Base-by-base conservation (phyloP, 1,140 invertebrate species). In the Battus philenor region DNA sequence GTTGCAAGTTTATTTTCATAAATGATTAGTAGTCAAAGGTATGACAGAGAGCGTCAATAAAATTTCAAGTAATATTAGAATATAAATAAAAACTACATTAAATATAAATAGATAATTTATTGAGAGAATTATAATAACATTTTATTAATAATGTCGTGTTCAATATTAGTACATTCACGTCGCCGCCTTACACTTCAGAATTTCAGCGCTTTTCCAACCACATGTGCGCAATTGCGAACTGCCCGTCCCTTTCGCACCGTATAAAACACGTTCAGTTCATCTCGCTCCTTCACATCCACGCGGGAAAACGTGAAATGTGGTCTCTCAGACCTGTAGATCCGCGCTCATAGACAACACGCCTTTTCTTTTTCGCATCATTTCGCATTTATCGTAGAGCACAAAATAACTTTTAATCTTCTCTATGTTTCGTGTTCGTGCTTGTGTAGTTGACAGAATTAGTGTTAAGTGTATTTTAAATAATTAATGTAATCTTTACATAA, bases 321-420 rank as follows among this genome's bases (percentile, higher is more conserved):
- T 41, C 54, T 44, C 51, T 48, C 74, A 82, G 78, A 82, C 72
- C 74, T 82, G 76, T 80, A 77, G 74, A 77, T 75, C 75, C 68
- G 56, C 59, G 62, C 70, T 70, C 30, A 50, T 55, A 49, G 68
- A 43, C 3, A 45, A 54, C 61, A 73, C 78, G 78, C 38, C 8
- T 36, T 62, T 66, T 72, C 27, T 60, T 52, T 68, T 61, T 65
- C 49, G 62, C 54, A 47, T 48, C 54, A 49, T 64, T 60, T 56
- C 45, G 41, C 39, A 27, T 29, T 36, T 31, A 30, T 43, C 43
- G 54, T 60, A 54, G 50, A 34, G 51, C 45, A 43, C 43, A 29
- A 39, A 24, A 26, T 38, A 67, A 67, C 53, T 72, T 68, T 68
- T 58, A 38, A 24, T 46, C 39, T 47, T 52, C 48, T 45, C 30